A percentile compares a stretch with the other conserved stretches of the same genome.
Evolutionary conservation across 2,797 vertebrate species (phyloP).

Genomic region (Caiman crocodilus): DNA sequence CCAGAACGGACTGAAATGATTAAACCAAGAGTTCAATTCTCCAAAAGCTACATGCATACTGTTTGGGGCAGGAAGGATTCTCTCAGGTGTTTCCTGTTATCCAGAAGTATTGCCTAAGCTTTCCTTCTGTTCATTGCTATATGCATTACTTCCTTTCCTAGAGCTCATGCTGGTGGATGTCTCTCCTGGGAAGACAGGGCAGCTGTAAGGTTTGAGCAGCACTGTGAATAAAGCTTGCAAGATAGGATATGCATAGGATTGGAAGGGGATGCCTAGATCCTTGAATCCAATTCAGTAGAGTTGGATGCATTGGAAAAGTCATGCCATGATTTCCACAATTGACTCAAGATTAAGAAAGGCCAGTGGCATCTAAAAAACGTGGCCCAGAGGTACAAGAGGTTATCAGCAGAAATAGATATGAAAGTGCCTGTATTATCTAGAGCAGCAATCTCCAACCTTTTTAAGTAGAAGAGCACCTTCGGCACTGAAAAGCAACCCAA

Average conservation of each 20-base stretch:
- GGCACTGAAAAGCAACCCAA: too few relatives aligned
- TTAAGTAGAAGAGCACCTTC: too few relatives aligned
- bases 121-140: background rate
- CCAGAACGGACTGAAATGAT: background rate
- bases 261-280: too few relatives aligned
- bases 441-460: too few relatives aligned
- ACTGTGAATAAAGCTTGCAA: background rate
- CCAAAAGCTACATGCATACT: rapidly evolving
- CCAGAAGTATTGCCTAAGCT: background rate
- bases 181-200: background rate
- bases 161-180: background rate
- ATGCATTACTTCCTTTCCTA: background rate
- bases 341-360: background rate
- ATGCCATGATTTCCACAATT: background rate
- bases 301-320: background rate
- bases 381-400: background rate
- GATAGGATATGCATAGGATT: background rate
- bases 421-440: background rate
- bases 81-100: background rate
- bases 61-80: rapidly evolving
- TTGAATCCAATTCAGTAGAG: too few relatives aligned
- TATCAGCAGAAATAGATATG: background rate
- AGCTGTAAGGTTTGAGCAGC: background rate
- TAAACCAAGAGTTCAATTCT: rapidly evolving
- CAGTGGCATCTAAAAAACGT: background rate